Evolutionary conservation across 35 echinoderm and acorn worm genomes (phyloP).

Genomic region (Ptychodera flava): DNA sequence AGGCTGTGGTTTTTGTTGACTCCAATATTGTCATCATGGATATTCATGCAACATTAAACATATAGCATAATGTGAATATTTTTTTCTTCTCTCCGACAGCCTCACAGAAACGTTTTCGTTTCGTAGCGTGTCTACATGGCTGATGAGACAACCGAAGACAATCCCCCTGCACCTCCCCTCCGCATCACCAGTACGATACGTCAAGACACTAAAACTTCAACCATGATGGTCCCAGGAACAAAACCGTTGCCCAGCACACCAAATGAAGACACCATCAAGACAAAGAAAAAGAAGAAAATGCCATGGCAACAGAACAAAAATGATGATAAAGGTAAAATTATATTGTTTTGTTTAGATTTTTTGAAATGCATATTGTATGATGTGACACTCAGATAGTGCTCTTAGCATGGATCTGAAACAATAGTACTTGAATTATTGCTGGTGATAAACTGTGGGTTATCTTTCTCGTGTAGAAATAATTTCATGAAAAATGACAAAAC

Average conservation of each 20-base stretch:
- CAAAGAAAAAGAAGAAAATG: constrained; percentile 38
- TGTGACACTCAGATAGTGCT: neutral
- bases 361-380: neutral
- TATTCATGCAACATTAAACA: too few relatives aligned
- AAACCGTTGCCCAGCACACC: constrained; percentile 75
- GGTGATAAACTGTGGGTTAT: neutral
- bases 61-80: too few relatives aligned
- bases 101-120: neutral
- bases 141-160: constrained; percentile 22
- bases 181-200: constrained; percentile 49
- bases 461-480: neutral
- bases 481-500: neutral
- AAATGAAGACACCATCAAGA: constrained; percentile 56
- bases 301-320: constrained; percentile 49
- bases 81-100: too few relatives aligned
- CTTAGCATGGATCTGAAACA: neutral
- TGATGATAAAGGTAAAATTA: constrained; percentile 67
- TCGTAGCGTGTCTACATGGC: constrained; percentile 6
- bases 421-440: neutral
- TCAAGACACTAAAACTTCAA: constrained; percentile 8
- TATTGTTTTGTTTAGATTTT: neutral
- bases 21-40: too few relatives aligned
- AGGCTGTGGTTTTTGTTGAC: too few relatives aligned
- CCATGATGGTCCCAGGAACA: constrained; percentile 31
- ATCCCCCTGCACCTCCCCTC: constrained; percentile 62